Conservation (phyloP, 2,888 invertebrate species). For the Tenthredo amoena region DNA sequence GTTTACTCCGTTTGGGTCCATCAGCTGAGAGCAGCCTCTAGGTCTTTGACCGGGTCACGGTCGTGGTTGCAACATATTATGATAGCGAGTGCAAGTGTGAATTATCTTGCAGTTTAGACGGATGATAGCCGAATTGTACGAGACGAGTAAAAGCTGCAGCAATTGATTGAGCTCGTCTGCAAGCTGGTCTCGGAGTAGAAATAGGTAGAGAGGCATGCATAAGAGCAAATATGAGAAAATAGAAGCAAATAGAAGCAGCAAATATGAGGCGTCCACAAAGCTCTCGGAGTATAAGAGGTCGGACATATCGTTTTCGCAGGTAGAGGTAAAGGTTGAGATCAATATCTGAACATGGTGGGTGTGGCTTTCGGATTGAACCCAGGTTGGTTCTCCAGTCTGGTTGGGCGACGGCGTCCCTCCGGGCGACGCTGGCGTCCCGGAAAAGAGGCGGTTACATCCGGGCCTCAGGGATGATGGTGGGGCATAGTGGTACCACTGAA, state of each 20-base stretch:
- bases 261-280: slow-evolving; percentile 47
- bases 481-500: slow-evolving; percentile 3
- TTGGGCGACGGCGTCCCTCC: slow-evolving; percentile 56
- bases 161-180: slow-evolving; percentile 28
- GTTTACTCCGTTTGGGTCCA: background rate
- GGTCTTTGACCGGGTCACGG: background rate
- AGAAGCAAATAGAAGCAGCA: slow-evolving; percentile 49
- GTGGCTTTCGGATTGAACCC: slow-evolving; percentile 54
- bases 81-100: background rate
- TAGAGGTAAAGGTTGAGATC: slow-evolving; percentile 68
- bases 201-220: background rate
- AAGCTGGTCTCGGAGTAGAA: background rate
- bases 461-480: slow-evolving; percentile 50
- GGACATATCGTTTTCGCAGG: slow-evolving; percentile 52
- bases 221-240: slow-evolving; percentile 21
- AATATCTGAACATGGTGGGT: slow-evolving; percentile 73
- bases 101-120: background rate
- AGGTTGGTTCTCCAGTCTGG: slow-evolving; percentile 34
- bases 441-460: slow-evolving; percentile 55
- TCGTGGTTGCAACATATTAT: background rate
- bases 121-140: background rate
- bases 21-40: background rate
- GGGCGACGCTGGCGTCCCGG: slow-evolving; percentile 56
- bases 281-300: slow-evolving; percentile 48
- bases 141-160: background rate